Base-by-base conservation (phyloP, 2,888 invertebrate species). In the Drosophila tanythrix region DNA sequence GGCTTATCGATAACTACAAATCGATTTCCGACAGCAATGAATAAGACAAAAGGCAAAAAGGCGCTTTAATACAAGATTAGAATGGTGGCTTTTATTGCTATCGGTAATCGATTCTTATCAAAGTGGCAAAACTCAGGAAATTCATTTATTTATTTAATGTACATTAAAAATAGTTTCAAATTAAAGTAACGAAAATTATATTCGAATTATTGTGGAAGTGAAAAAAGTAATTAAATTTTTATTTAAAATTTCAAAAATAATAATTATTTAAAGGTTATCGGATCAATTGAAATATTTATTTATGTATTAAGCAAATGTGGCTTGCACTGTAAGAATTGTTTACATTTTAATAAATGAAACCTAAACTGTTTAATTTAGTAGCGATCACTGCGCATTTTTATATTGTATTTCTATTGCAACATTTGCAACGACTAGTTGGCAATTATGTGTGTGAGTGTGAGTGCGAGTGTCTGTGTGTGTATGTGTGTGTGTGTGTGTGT, bases 401-500 rank as follows among this genome's bases (percentile, higher is more conserved):
- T 40, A 63, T 36, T 62, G 36, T 21, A 27, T 61, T 40, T 71
- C 40, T 43, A 50, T 36, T 40, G 56, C 40, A 46, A 15, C 4
- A 25, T 33, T 58, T 58, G 27, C 15, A 35, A 10, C 46, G 15
- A 46, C 46, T 25, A 15, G 25, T 2, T 15, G 7, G 21, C 43
- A 43, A 43, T 43, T 25, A 15, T 46, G 40, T 40, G 69, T 56
- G 55, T 68, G 21, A 7, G 43, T 21, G 13, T 1, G 13, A 13
- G 40, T 43, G 13, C 1, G 21, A 33, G 68, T 56, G 60, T 67
- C 21, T 21, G 13, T 35, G 40, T 43, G 13, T 2, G 21, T 7
- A 7, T 13, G 40, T 38, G 68, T 56, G 60, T 67, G n/a, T 40
- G 40, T n/a, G 4, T 5, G 21, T 21, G 3, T 6, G 43, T 21